A percentile compares a stretch with the other conserved stretches of the same genome.
These are phyloP conservation scores for Yponomeuta plumbellus DNA, from an alignment of 2,888 invertebrate genomes.

Conservation along the genomic window DNA sequence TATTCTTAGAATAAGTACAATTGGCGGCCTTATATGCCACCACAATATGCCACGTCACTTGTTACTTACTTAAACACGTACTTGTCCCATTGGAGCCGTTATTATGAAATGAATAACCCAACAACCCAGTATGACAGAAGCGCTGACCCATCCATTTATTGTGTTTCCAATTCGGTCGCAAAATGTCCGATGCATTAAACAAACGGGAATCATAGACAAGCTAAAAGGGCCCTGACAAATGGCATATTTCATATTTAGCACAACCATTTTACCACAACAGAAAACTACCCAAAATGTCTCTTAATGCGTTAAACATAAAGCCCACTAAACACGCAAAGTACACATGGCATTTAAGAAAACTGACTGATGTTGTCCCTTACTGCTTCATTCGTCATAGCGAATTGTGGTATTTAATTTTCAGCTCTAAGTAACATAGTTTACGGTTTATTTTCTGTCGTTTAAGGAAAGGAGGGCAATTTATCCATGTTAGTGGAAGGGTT, in stretches of 20 bases:
- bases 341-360: background rate
- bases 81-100: no score
- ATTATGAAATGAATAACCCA: no score
- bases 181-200: background rate
- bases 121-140: no score
- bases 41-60: no score
- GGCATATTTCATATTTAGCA: background rate
- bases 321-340: background rate
- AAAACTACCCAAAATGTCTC: background rate
- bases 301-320: background rate
- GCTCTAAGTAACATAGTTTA: background rate
- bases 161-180: background rate
- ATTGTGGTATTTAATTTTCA: background rate
- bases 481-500: background rate
- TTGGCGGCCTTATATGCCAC: no score
- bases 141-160: background rate
- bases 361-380: background rate
- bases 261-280: background rate
- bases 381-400: background rate
- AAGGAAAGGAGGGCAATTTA: background rate
- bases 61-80: no score
- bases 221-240: constrained; percentile 1
- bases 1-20: no score
- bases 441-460: background rate
- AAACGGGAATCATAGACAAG: background rate